Evolutionary conservation across 2,797 vertebrate genomes (phyloP).

Genomic region (Ctenosaura bakeri): DNA sequence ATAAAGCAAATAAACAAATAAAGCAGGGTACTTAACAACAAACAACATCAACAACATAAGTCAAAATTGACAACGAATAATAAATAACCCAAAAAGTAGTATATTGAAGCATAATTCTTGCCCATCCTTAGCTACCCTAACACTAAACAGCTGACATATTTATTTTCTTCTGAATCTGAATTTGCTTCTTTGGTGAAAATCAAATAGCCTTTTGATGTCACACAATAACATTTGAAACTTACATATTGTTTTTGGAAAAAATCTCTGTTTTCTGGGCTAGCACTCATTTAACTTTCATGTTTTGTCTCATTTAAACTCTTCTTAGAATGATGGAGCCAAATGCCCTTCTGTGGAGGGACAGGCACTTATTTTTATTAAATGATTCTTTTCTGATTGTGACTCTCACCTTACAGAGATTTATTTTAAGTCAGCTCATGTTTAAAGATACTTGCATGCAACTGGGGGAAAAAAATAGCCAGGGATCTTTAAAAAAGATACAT

Average conservation of each 20-base stretch:
- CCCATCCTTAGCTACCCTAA: neutral
- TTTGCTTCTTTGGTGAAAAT: slow-evolving; percentile 29
- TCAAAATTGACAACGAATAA: no score
- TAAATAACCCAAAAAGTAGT: neutral
- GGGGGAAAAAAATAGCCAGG: slow-evolving; percentile 43
- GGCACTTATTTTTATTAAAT: slow-evolving; percentile 50
- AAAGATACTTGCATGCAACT: slow-evolving; percentile 67
- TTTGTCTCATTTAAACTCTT: neutral
- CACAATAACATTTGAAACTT: slow-evolving; percentile 23
- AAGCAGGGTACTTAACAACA: no score
- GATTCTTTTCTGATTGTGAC: slow-evolving; percentile 66
- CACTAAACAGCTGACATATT: slow-evolving; percentile 34
- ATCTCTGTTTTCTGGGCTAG: slow-evolving; percentile 16
- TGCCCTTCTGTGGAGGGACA: neutral
- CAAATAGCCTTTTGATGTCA: slow-evolving; percentile 19
- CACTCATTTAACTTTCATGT: slow-evolving; percentile 36
- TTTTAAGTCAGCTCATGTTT: slow-evolving; percentile 73
- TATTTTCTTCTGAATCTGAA: slow-evolving; percentile 50
- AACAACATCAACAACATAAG: no score
- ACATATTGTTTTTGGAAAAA: neutral
- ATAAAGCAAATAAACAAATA: no score
- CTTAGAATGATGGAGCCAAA: slow-evolving; percentile 19
- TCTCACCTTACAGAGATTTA: slow-evolving; percentile 63
- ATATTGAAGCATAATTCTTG: neutral
- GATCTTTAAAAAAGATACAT: slow-evolving; percentile 57